Evolutionary conservation across 2,888 invertebrate genomes (phyloP).

Genomic region (Galerucella pusilla): DNA sequence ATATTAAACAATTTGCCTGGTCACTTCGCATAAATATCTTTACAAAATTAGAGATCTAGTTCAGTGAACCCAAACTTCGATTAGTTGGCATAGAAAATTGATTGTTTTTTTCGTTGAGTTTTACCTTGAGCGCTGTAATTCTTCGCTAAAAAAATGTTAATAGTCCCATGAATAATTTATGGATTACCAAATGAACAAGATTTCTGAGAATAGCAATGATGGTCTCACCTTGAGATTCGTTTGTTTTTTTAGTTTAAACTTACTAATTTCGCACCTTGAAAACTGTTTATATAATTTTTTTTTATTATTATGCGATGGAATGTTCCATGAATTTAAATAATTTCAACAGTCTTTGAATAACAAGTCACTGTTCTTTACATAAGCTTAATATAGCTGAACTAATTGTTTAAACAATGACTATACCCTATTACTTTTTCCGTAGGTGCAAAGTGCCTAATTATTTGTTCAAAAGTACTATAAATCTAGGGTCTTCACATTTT

Average conservation of each 20-base stretch:
- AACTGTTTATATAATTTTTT: background rate
- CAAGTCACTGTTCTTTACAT: background rate
- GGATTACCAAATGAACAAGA: constrained; percentile 26
- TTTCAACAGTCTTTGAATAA: constrained; percentile 1
- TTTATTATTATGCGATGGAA: background rate
- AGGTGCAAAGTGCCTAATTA: too few relatives aligned
- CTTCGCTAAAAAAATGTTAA: constrained; percentile 31
- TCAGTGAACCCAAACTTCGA: constrained; percentile 44
- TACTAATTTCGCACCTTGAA: background rate
- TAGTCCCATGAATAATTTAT: constrained; percentile 26
- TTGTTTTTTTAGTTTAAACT: constrained; percentile 9
- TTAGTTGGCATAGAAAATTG: constrained; percentile 44
- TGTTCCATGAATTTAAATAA: background rate
- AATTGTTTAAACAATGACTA: background rate
- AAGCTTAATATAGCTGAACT: background rate
- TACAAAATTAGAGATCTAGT: constrained; percentile 47
- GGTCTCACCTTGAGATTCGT: constrained; percentile 33
- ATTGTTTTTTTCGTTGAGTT: constrained; percentile 41
- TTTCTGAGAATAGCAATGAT: constrained; percentile 29
- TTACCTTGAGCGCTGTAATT: constrained; percentile 45
- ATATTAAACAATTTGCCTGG: constrained; percentile 20
- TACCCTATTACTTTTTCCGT: too few relatives aligned
- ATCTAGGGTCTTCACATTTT: too few relatives aligned
- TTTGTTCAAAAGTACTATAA: too few relatives aligned
- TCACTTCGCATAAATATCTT: constrained; percentile 37